A percentile compares a stretch with the other conserved stretches of the same genome.
phyloP scores from a whole-genome alignment of 1,140 invertebrate species.

The Procambarus clarkii region DNA sequence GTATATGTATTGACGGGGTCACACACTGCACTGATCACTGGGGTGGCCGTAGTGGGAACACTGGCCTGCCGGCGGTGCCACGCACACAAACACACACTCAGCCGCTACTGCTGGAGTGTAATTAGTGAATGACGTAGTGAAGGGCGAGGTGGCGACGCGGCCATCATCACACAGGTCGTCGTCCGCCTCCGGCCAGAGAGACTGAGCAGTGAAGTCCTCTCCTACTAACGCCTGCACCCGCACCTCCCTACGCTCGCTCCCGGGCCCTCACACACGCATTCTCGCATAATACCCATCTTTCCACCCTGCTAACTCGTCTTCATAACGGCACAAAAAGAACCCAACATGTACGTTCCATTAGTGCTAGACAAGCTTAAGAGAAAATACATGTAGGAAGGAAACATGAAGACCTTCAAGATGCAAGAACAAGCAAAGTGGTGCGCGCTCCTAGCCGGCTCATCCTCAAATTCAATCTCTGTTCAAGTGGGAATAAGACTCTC shows the following conservation, averaged over 20 bases:
- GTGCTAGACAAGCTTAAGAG: not conserved
- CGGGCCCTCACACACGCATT: not conserved
- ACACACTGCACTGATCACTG: not conserved
- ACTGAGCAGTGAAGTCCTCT: constrained; percentile 22
- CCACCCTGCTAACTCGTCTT: not conserved
- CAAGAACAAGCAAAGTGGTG: not conserved
- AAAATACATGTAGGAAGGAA: not conserved
- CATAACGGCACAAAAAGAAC: not conserved
- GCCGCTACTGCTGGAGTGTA: not conserved
- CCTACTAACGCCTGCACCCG: not conserved
- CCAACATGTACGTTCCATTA: not conserved
- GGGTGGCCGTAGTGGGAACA: not conserved
- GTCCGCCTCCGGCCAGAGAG: constrained; percentile 33
- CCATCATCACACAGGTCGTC: constrained; percentile 5
- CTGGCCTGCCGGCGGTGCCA: not conserved
- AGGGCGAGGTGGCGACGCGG: not conserved
- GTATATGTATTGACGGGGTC: not conserved
- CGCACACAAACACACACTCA: not conserved
- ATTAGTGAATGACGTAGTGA: not conserved
- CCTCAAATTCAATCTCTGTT: constrained; percentile 18
- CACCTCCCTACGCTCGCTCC: not conserved
- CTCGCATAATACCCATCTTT: not conserved
- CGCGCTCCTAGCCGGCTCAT: not conserved
- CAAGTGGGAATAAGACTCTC: constrained; percentile 17
- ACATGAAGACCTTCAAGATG: not conserved